Evolutionary conservation across 2,797 vertebrate genomes (phyloP), one percentile per base, ranked within the genome.

Genomic region (Amniataba percoides): DNA sequence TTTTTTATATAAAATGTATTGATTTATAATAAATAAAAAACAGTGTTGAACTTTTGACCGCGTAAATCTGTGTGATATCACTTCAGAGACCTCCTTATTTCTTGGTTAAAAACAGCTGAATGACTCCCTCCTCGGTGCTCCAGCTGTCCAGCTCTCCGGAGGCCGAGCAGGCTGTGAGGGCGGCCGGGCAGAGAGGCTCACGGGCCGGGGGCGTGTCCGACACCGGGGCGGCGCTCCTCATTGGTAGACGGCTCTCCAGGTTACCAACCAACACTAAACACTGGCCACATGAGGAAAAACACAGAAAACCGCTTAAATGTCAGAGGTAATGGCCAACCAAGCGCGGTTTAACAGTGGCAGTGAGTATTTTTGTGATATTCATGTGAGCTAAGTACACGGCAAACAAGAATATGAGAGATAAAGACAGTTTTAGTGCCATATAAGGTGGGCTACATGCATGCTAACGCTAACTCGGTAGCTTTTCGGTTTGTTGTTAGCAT

Each of bases 21-120:
- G 92, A 92, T 96, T 96, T 96, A 93, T 95, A 95, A 94, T 91
- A 84, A 95, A 96, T 95, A 95, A 95, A 36, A 93, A 94, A 92
- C 92, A 91, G 92, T 92, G 94, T 95, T 95, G 89, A 92, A 90
- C 89, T 93, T 93, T 93, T 89, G 80, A 86, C 83, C 86, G 87
- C 87, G n/a, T 57, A 87, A 65, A 63, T 75, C 7, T 58, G 23
- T 75, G 45, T 61, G 19, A 45, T 43, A 68, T 74, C 58, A 40
- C 19, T 23, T 58, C 0, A 21, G 6, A 10, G 1, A 40, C 36
- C 4, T 56, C 2, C 2, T 27, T 27, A 53, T 58, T 21, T 42
- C 15, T 49, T 18, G 27, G 5, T 31, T n/a, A n/a, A n/a, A 31
- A 31, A 31, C 3, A 31, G 27, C 27, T 31, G 27, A 31, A 5